Conservation (phyloP, 2,113 vertebrate species). For the Corapipo altera region DNA sequence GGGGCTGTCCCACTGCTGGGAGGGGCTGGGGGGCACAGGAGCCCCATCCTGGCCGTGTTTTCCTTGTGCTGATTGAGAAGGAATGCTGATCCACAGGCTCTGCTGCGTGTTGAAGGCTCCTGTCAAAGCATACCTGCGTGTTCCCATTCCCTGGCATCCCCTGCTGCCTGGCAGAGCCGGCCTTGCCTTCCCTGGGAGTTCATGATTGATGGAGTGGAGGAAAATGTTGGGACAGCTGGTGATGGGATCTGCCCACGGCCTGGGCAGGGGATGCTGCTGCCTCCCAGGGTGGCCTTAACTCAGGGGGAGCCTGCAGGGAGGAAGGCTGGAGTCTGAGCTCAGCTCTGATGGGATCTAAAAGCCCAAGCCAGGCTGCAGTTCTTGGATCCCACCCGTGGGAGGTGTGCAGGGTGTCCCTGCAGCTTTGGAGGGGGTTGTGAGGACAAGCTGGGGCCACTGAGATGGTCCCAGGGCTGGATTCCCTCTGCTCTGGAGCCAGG, state of each 20-base stretch:
- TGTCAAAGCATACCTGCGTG: neutral
- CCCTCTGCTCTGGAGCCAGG: neutral
- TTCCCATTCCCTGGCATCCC: neutral
- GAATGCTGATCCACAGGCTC: neutral
- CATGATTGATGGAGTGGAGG: rapidly evolving
- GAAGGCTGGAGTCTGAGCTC: neutral
- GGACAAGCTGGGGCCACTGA: neutral
- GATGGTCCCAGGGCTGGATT: neutral
- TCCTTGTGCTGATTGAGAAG: neutral
- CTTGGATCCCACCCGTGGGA: neutral
- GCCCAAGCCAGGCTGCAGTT: neutral
- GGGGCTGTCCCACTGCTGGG: neutral
- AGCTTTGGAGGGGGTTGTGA: neutral
- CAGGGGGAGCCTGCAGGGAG: rapidly evolving
- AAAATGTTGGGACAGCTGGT: neutral
- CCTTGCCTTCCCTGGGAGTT: rapidly evolving
- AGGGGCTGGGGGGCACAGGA: neutral
- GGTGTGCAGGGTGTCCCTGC: neutral
- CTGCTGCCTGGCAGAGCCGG: neutral
- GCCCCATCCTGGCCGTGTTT: neutral
- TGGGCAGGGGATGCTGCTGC: neutral
- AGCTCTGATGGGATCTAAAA: rapidly evolving
- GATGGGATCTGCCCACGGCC: neutral
- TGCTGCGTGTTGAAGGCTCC: neutral
- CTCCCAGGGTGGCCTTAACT: no score